Base-by-base conservation (phyloP, 2,113 vertebrate genomes). In the Acrocephalus arundinaceus region DNA sequence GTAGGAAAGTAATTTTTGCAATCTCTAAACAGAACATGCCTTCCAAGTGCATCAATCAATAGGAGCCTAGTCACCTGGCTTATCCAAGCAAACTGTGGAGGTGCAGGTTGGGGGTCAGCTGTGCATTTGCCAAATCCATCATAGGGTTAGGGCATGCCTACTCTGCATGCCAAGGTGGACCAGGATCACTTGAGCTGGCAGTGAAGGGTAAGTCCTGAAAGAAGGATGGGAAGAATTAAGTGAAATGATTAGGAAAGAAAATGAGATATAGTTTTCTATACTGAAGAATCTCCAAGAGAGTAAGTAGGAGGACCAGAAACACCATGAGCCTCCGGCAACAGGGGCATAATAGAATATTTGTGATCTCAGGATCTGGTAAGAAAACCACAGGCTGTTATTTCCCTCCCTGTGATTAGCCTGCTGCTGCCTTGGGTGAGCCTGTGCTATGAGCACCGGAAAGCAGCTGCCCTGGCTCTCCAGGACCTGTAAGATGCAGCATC, bases 11-110 rank as follows among this genome's bases (percentile, higher is more conserved):
- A 0, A 28, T 33, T 79, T 89, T 72, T 67, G 15, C 31, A 52
- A 27, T 41, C 2, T 3, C 3, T 25, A 31, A 63, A 28, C 39
- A 83, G 19, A 72, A 15, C 3, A 16, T 0, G 1, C 15, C 13
- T 1, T 43, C 45, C 52, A 71, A 48, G 31, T 6, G 37, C 23
- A 61, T 67, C 11, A 52, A 28, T 35, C 5, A 39, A 3, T 14
- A 16, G 57, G 7, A 81, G 9, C 19, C 16, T 85, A 43, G 19
- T 67, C 15, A 14, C 13, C 11, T 70, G 41, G 5, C n/a, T 78
- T 82, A 24, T 41, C 31, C n/a, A 58, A 66, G 52, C 24, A n/a
- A 49, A 58, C 11, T 21, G 1, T 27, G 45, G 45, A 80, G 19
- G 35, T 2, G 2, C 24, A 71, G n/a, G 7, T 3, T 25, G 12